Conservation (phyloP, 2,888 invertebrate species). For the Cerastis rubricosa region DNA sequence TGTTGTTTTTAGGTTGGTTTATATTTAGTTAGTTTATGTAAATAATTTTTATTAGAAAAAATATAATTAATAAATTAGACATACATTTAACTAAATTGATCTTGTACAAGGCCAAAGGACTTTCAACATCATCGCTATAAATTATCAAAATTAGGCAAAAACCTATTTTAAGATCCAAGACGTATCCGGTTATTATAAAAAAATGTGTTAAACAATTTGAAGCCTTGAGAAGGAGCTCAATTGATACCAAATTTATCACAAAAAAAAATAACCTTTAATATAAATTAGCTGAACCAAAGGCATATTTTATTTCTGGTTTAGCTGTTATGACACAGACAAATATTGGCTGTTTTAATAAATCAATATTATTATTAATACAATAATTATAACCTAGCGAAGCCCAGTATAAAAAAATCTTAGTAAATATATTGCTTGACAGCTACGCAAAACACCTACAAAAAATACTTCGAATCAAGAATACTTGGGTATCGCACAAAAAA, state of each 20-base stretch:
- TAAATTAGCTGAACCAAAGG: not conserved
- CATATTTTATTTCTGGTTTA: not conserved
- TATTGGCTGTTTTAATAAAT: not conserved
- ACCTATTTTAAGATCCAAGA: not conserved
- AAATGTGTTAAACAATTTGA: not conserved
- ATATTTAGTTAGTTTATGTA: no score
- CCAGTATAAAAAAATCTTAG: not conserved
- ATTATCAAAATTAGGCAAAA: not conserved
- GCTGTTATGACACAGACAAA: not conserved
- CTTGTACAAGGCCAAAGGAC: no score
- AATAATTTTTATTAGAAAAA: no score
- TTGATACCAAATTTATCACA: not conserved
- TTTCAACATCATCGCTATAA: no score
- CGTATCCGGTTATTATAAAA: not conserved
- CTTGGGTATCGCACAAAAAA: not conserved
- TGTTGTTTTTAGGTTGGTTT: no score
- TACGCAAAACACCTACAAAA: not conserved
- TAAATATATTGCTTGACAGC: not conserved
- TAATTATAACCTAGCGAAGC: not conserved
- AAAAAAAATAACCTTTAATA: slow-evolving; percentile 1
- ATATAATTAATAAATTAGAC: no score
- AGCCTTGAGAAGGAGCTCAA: not conserved
- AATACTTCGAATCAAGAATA: not conserved
- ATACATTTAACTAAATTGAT: no score
- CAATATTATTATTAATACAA: not conserved